phyloP scores from a whole-genome alignment of 2,888 invertebrate species.

The Camponotus fellah region DNA sequence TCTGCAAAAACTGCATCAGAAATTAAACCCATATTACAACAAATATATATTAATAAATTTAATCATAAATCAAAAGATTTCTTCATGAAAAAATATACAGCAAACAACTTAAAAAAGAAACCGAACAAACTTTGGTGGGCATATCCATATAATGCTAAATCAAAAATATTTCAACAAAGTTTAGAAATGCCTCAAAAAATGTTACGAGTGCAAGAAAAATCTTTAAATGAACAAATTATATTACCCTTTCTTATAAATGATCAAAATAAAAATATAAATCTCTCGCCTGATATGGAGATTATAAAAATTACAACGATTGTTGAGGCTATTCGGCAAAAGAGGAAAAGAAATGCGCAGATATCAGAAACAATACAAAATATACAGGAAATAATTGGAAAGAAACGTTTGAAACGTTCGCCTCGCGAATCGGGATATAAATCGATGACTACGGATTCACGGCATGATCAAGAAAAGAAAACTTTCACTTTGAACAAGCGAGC shows the following conservation, averaged over 20 bases:
- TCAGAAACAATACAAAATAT: slow-evolving; percentile 8
- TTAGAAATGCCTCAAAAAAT: slow-evolving; percentile 16
- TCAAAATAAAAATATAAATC: not conserved
- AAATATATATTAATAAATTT: slow-evolving; percentile 12
- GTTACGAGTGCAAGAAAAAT: not conserved
- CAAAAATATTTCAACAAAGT: not conserved
- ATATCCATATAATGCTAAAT: not conserved
- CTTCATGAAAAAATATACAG: not conserved
- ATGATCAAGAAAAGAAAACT: not conserved
- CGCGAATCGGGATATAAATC: not conserved
- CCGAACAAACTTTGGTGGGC: slow-evolving; percentile 12
- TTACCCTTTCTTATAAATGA: not conserved
- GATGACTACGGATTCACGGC: not conserved
- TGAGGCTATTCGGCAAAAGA: slow-evolving; percentile 55
- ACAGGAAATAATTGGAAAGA: not conserved
- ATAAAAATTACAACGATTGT: slow-evolving; percentile 63
- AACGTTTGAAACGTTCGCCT: slow-evolving; percentile 60
- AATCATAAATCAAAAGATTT: slow-evolving; percentile 3
- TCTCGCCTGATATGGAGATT: not conserved
- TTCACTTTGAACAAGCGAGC: slow-evolving; percentile 23
- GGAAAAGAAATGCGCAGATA: not conserved
- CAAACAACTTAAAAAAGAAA: slow-evolving; percentile 4
- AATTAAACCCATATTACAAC: slow-evolving; percentile 13
- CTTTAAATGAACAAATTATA: not conserved
- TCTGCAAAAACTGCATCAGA: slow-evolving; percentile 24